These are phyloP conservation scores for Sphenodon punctatus DNA, from an alignment of 2,797 vertebrate genomes.

Conservation along the genomic window DNA sequence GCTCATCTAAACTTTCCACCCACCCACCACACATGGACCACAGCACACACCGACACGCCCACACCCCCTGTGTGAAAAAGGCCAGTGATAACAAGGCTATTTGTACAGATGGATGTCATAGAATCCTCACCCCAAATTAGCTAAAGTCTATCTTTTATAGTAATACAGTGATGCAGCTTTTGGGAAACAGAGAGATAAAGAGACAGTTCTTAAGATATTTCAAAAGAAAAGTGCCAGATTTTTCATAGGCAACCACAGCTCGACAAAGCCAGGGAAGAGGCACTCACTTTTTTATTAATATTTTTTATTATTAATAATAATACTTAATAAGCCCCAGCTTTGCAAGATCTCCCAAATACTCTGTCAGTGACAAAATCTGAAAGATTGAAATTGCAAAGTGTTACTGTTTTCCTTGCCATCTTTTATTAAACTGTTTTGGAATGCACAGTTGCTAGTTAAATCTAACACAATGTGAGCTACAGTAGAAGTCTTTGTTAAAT, in stretches of 20 bases:
- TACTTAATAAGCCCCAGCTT: conserved; percentile 15
- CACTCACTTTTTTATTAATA: neutral
- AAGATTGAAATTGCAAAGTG: neutral
- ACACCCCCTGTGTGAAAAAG: too few relatives aligned
- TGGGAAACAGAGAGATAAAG: neutral
- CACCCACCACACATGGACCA: too few relatives aligned
- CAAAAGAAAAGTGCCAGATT: neutral
- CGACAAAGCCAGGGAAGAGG: neutral
- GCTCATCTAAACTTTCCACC: too few relatives aligned
- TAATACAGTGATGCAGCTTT: neutral
- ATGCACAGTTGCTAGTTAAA: neutral
- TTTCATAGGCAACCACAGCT: neutral
- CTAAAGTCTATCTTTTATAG: neutral
- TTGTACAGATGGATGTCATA: neutral
- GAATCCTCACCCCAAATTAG: neutral
- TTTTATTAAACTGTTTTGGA: neutral
- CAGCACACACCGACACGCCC: too few relatives aligned
- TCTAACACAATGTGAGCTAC: neutral
- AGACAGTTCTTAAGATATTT: neutral
- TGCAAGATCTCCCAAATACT: neutral
- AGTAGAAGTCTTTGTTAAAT: neutral
- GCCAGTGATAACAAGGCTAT: neutral
- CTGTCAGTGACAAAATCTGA: neutral
- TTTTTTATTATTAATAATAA: too few relatives aligned
- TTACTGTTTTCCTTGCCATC: neutral